Conservation (phyloP, 2,797 vertebrate species). For the Selene dorsalis region DNA sequence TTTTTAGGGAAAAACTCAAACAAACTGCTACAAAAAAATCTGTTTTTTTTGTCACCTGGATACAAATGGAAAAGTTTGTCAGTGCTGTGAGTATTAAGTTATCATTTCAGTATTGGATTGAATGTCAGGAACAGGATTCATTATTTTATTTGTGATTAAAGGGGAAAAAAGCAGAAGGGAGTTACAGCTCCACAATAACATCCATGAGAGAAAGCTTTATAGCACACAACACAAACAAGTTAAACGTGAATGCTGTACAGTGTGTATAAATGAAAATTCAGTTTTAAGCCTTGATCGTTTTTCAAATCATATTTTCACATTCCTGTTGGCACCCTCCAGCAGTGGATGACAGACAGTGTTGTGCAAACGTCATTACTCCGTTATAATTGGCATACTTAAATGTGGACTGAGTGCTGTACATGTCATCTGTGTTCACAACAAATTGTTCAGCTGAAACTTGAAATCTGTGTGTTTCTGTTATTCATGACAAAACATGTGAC, state of each 20-base stretch:
- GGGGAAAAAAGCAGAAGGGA: background rate
- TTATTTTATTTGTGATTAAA: background rate
- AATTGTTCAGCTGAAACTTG: background rate
- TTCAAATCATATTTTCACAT: background rate
- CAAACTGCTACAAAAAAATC: background rate
- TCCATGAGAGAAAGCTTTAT: background rate
- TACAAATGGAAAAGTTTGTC: background rate
- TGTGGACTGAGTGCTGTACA: background rate
- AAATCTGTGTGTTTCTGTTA: background rate
- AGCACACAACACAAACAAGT: background rate
- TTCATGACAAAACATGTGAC: background rate
- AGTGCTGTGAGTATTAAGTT: background rate
- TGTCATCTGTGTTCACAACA: background rate
- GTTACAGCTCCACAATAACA: background rate
- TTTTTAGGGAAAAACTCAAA: too few relatives aligned
- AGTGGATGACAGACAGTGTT: background rate
- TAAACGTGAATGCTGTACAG: background rate
- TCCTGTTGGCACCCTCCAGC: background rate
- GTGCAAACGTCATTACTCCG: background rate
- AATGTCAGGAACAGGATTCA: background rate
- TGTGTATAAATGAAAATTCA: background rate
- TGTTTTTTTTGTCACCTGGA: background rate
- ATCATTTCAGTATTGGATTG: background rate
- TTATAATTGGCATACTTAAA: background rate
- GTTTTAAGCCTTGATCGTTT: background rate